These are phyloP conservation scores for Drosophila subpulchrella DNA, from an alignment of 1,140 invertebrate genomes.

Conservation along the genomic window DNA sequence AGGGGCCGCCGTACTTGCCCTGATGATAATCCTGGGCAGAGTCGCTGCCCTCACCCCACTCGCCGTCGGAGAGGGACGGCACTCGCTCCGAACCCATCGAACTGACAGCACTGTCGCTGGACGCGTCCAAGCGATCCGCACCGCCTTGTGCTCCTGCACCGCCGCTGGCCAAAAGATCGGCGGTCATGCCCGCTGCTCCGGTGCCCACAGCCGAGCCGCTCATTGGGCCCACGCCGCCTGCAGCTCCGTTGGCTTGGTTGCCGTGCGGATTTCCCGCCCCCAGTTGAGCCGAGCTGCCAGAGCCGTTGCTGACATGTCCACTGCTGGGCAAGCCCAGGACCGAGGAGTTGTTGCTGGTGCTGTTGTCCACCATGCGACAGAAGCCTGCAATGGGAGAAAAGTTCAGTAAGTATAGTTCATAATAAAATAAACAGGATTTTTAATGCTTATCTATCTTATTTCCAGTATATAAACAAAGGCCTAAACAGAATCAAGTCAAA, in stretches of 20 bases:
- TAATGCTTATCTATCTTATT: not conserved
- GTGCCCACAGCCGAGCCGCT: conserved; percentile 74
- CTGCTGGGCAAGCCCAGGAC: conserved; percentile 75
- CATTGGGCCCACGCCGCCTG: conserved; percentile 73
- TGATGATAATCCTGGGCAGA: conserved; percentile 89
- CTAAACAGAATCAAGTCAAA: not conserved
- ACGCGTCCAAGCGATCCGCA: conserved; percentile 91
- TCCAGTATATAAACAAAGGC: too few species aligned
- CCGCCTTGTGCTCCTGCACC: conserved; percentile 62
- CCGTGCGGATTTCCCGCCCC: conserved; percentile 43
- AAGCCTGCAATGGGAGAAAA: conserved; percentile 87
- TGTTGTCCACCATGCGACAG: conserved; percentile 92
- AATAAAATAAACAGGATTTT: not conserved
- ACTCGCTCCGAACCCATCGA: conserved; percentile 96
- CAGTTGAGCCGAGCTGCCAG: conserved; percentile 54
- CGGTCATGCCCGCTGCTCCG: conserved; percentile 76
- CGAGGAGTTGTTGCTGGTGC: conserved; percentile 84
- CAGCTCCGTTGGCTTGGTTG: conserved; percentile 41
- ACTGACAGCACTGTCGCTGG: conserved; percentile 94
- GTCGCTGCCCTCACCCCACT: conserved; percentile 95
- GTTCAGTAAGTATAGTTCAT: not conserved
- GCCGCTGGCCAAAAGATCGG: conserved; percentile 64
- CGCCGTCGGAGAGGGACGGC: conserved; percentile 93
- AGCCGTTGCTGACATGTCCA: conserved; percentile 66
- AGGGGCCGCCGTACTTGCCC: conserved; percentile 90